A percentile compares a stretch with the other conserved stretches of the same genome.
phyloP scores from a whole-genome alignment of 2,888 invertebrate species.

The Melanophora roralis region DNA sequence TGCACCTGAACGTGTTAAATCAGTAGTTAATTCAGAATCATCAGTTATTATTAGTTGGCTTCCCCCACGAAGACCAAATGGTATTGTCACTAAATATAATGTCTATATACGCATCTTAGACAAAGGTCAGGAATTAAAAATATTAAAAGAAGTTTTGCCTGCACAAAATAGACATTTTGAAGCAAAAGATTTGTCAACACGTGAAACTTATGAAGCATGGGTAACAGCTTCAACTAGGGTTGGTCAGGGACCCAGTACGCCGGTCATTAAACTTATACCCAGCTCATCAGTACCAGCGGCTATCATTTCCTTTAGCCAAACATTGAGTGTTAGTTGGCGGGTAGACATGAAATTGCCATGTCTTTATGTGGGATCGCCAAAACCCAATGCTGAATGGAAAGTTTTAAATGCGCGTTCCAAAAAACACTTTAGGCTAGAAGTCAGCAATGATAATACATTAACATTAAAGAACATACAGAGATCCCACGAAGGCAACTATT shows the following conservation, averaged over 20 bases:
- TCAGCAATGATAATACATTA: slow-evolving; percentile 78
- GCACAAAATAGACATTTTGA: slow-evolving; percentile 79
- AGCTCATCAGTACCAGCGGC: slow-evolving; percentile 79
- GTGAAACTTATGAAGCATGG: slow-evolving; percentile 81
- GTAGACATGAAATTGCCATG: slow-evolving; percentile 79
- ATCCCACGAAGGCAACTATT: slow-evolving; percentile 79
- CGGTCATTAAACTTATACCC: slow-evolving; percentile 79
- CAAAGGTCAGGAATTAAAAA: slow-evolving; percentile 79
- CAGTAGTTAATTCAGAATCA: slow-evolving; percentile 80
- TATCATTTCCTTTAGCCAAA: slow-evolving; percentile 80
- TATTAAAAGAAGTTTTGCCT: slow-evolving; percentile 77
- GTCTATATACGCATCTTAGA: slow-evolving; percentile 80
- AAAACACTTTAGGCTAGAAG: slow-evolving; percentile 75
- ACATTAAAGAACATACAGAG: slow-evolving; percentile 78
- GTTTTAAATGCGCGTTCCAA: slow-evolving; percentile 76
- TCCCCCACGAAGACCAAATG: slow-evolving; percentile 81
- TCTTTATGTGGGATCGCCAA: slow-evolving; percentile 79
- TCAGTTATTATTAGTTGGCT: slow-evolving; percentile 82
- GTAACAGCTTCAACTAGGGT: slow-evolving; percentile 81
- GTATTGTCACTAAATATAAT: slow-evolving; percentile 81
- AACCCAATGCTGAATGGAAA: slow-evolving; percentile 78
- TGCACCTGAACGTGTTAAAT: slow-evolving; percentile 81
- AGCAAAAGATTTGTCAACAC: slow-evolving; percentile 78
- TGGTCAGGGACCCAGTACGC: slow-evolving; percentile 80
- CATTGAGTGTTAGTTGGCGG: slow-evolving; percentile 79